Evolutionary conservation across 2,113 vertebrate genomes (phyloP), one percentile per base, ranked within the genome.

Genomic region (Onychostruthus taczanowskii): DNA sequence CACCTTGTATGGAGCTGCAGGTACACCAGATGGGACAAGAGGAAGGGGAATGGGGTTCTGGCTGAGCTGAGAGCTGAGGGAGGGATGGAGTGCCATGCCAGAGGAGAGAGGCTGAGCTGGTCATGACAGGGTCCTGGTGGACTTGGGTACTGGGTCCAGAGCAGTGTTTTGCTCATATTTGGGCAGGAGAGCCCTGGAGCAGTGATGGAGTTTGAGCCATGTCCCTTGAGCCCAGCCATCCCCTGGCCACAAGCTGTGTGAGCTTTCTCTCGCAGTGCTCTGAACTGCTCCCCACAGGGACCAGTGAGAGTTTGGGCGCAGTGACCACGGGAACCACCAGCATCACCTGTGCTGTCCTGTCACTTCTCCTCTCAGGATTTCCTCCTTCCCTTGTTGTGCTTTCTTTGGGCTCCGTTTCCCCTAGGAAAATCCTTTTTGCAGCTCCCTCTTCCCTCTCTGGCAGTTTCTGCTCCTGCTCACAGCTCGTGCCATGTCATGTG

Each of bases 31-130:
- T n/a, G 27, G 19, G 33, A 43, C 24, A 35, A 41, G 77, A 58
- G 55, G 46, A 44, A 49, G 37, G 43, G 21, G 27, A 50, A 7
- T 1, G 4, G 35, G 13, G 10, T 47, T 37, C 39, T 63, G 14
- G 35, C 41, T 80, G 68, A 76, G 41, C 21, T 1, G 3, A n/a
- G 67, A 37, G 37, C 56, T 79, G 53, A 68, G 44, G 12, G 12
- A 39, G 9, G 23, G 28, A 16, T 79, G 26, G 2, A 11, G 1
- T 53, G 37, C 63, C 28, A 3, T 0, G 0, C 56, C 27, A 46
- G 50, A 49, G 13, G 24, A 27, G 44, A 67, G 39, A 52, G 27
- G 31, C 37, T 69, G 39, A 70, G 35, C 24, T 30, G 46, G 69
- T 67, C 10, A 5, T 46, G 76, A 10, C 1, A 1, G 46, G 16